Conservation (phyloP, 2,888 invertebrate species). For the Andrena trimmerana region DNA sequence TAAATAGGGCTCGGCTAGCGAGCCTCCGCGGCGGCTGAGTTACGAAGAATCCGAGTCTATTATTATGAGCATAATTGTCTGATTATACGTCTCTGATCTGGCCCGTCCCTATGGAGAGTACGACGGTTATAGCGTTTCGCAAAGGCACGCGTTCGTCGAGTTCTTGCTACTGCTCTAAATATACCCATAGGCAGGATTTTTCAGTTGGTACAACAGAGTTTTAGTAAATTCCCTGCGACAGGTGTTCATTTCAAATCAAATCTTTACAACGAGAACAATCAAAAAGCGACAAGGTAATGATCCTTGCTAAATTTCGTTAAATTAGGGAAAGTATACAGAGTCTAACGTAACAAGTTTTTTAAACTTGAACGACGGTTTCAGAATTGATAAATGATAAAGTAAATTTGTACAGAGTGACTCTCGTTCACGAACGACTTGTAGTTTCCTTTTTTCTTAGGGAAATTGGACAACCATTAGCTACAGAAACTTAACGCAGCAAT, state of each 20-base stretch:
- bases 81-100: constrained; percentile 74
- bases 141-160: constrained; percentile 37
- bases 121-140: constrained; percentile 28
- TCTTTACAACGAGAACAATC: not conserved
- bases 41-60: constrained; percentile 72
- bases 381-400: no score
- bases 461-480: no score
- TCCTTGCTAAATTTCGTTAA: no score
- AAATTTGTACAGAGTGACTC: no score
- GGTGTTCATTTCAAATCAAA: not conserved
- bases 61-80: constrained; percentile 74
- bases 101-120: constrained; percentile 27
- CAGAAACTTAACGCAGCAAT: no score
- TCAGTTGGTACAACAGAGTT: not conserved
- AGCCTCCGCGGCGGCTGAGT: constrained; percentile 52
- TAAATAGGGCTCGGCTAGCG: constrained; percentile 37
- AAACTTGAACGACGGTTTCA: no score
- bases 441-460: no score
- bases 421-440: no score
- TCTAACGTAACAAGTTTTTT: no score
- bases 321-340: no score
- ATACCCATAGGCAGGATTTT: not conserved
- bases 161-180: constrained; percentile 19
- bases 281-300: not conserved
- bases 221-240: not conserved